Conservation (phyloP, 2,797 vertebrate species). For the Anolis apletophallus region DNA sequence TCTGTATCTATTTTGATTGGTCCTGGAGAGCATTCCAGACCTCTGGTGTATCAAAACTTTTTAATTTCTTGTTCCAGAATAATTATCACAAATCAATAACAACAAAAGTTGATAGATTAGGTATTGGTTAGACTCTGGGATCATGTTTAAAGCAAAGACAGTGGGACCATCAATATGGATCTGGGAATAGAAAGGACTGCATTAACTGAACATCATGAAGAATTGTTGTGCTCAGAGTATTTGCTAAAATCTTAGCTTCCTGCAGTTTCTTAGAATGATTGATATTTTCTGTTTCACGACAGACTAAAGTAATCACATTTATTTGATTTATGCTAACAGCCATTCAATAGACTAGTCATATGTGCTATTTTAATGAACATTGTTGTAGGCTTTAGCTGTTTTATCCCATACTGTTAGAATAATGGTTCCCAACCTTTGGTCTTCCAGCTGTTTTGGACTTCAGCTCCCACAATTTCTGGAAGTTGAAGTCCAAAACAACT, state of each 20-base stretch:
- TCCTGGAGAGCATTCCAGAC: neutral
- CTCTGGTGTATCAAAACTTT: neutral
- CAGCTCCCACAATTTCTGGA: too few relatives aligned
- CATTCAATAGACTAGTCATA: neutral
- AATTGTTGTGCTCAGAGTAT: neutral
- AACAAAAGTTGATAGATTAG: constrained; percentile 23
- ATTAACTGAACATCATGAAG: neutral
- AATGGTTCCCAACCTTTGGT: too few relatives aligned
- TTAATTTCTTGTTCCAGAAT: neutral
- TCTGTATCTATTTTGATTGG: neutral
- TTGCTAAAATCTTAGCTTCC: neutral
- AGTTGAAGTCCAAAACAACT: too few relatives aligned
- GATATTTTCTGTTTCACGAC: neutral
- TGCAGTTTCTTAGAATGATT: neutral
- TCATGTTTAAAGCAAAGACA: neutral
- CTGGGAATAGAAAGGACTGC: neutral
- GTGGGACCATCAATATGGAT: neutral
- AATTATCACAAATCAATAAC: neutral
- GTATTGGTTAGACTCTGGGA: neutral
- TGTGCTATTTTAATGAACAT: neutral
- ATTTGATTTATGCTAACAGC: neutral
- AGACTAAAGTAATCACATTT: neutral
- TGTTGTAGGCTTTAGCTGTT: neutral
- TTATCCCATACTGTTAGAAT: neutral
- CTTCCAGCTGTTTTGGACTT: too few relatives aligned